These are phyloP conservation scores for Pseudopodoces humilis DNA, from an alignment of 2,113 vertebrate species.

Conservation along the genomic window DNA sequence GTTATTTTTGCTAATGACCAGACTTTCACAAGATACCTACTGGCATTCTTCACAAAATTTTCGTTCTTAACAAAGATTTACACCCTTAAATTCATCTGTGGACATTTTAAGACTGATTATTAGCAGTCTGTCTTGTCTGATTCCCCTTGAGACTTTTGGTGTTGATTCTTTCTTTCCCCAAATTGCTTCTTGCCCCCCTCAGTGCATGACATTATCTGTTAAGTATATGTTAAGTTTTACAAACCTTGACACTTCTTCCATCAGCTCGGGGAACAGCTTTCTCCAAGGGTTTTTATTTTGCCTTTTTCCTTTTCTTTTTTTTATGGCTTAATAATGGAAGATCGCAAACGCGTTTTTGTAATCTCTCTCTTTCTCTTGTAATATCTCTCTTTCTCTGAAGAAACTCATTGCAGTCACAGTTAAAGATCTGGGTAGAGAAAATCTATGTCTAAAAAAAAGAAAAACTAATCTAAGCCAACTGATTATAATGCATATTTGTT, in stretches of 20 bases:
- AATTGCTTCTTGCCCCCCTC: background rate
- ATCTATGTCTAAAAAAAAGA: background rate
- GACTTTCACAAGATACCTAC: background rate
- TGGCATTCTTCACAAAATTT: background rate
- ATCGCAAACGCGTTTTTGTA: background rate
- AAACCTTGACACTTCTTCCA: background rate
- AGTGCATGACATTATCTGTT: background rate
- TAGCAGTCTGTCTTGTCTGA: background rate
- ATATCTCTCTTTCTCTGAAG: background rate
- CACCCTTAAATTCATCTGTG: background rate
- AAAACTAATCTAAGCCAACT: background rate
- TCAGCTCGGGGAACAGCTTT: background rate
- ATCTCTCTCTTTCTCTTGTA: background rate
- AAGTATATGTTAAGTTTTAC: background rate
- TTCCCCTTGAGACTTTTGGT: background rate
- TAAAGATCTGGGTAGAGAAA: background rate
- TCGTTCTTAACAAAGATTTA: background rate
- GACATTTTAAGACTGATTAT: background rate
- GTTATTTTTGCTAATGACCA: background rate
- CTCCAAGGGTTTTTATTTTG: background rate
- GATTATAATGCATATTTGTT: conserved; percentile 5
- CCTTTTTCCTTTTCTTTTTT: background rate
- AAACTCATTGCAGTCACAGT: background rate
- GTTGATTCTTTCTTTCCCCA: background rate
- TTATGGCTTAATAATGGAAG: background rate